Evolutionary conservation across 2,113 vertebrate genomes (phyloP).

Genomic region (Myiagra hebetior): DNA sequence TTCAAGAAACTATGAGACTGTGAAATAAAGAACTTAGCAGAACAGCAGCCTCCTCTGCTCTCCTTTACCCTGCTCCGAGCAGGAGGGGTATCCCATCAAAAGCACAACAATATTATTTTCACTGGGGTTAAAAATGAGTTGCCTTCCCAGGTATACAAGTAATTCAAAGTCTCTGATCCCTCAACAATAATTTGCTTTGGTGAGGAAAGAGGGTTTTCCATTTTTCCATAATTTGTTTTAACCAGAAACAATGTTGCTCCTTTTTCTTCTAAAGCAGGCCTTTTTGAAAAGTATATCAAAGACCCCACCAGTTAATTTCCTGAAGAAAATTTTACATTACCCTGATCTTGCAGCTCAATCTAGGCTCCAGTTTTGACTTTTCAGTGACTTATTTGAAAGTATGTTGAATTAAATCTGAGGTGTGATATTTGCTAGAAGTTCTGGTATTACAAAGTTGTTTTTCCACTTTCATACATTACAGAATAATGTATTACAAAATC

Average conservation of each 20-base stretch:
- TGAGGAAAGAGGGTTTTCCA: neutral
- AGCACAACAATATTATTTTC: neutral
- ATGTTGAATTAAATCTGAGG: neutral
- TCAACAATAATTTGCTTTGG: neutral
- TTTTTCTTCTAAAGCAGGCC: neutral
- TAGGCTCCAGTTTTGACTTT: neutral
- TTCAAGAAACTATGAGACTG: too few relatives aligned
- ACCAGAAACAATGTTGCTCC: neutral
- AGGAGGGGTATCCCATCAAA: too few relatives aligned
- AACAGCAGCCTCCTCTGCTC: too few relatives aligned
- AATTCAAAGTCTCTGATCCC: neutral
- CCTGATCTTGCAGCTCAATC: neutral
- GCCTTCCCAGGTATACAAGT: neutral
- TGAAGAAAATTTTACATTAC: neutral
- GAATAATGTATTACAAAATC: neutral
- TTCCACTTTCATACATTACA: neutral
- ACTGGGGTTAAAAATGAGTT: neutral
- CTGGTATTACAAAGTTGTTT: neutral
- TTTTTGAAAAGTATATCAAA: neutral
- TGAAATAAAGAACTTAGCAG: too few relatives aligned
- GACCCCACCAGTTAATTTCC: neutral
- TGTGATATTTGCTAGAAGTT: neutral
- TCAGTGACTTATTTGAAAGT: neutral
- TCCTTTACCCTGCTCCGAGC: too few relatives aligned
- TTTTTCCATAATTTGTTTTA: neutral